Conservation (phyloP, 2,888 invertebrate genomes). For the Macrophya alboannulata region DNA sequence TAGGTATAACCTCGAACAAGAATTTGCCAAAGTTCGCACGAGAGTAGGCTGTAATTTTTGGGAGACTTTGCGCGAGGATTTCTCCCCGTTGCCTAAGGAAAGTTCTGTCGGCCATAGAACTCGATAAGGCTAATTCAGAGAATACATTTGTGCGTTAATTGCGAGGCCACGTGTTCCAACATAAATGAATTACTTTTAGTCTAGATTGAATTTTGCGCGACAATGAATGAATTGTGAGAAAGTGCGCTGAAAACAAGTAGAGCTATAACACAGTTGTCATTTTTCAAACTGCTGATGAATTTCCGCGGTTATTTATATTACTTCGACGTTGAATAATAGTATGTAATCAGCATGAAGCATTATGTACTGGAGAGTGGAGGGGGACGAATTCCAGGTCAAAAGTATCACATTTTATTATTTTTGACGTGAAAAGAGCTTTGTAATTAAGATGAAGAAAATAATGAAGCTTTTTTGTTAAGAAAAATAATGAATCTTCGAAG, state of each 20-base stretch:
- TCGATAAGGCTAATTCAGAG: constrained; percentile 17
- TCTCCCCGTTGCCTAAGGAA: background rate
- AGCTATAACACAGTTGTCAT: background rate
- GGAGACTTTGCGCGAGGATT: background rate
- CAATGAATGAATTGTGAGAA: constrained; percentile 25
- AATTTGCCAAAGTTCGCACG: constrained; percentile 40
- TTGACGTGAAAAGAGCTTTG: constrained; percentile 26
- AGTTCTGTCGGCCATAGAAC: background rate
- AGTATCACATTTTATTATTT: constrained; percentile 29
- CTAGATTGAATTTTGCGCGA: constrained; percentile 23
- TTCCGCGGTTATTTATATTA: background rate
- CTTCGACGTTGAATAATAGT: constrained; percentile 26
- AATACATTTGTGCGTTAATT: constrained; percentile 36
- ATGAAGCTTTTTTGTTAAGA: constrained; percentile 41
- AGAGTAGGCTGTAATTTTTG: constrained; percentile 26
- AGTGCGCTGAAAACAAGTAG: background rate
- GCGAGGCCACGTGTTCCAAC: constrained; percentile 31
- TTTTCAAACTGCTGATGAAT: background rate
- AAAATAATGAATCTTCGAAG: constrained; percentile 41
- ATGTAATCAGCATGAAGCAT: constrained; percentile 2
- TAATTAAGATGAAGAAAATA: constrained; percentile 49
- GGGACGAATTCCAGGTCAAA: constrained; percentile 34
- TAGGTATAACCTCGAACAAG: background rate
- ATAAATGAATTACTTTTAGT: constrained; percentile 33
- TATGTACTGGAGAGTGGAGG: background rate